These are phyloP conservation scores for Siniperca chuatsi DNA, from an alignment of 2,113 vertebrate genomes.

Conservation along the genomic window DNA sequence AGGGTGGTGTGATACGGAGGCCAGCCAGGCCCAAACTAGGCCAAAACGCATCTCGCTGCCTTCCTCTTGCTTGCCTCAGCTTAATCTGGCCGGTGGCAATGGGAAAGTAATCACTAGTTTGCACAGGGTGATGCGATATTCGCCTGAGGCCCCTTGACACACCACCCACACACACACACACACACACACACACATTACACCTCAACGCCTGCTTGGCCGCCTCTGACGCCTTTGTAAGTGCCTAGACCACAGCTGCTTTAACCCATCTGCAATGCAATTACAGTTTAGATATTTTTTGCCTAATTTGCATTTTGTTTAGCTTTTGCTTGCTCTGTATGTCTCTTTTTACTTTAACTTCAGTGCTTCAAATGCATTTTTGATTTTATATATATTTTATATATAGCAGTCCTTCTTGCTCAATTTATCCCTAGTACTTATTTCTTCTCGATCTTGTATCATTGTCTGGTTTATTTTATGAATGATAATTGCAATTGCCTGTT, in stretches of 20 bases:
- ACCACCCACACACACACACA: constrained; percentile 29
- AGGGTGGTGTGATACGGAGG: constrained; percentile 90
- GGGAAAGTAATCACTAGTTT: constrained; percentile 76
- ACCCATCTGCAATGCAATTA: constrained; percentile 20
- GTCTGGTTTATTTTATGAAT: neutral
- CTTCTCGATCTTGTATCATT: constrained; percentile 1
- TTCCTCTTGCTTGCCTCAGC: constrained; percentile 81
- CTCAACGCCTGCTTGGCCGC: constrained; percentile 33
- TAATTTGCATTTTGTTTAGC: neutral
- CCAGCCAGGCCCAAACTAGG: constrained; percentile 83
- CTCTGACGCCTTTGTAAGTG: constrained; percentile 68
- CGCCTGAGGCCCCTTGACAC: constrained; percentile 53
- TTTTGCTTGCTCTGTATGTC: neutral
- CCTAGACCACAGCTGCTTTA: constrained; percentile 46
- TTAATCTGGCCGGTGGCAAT: constrained; percentile 81
- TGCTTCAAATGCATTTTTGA: neutral
- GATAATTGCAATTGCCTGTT: neutral
- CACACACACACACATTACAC: constrained; percentile 40
- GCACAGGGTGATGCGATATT: constrained; percentile 79
- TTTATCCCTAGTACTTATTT: neutral
- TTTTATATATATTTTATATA: neutral
- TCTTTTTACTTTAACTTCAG: neutral
- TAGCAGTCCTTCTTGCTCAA: neutral
- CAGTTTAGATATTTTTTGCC: neutral
- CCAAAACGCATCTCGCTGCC: constrained; percentile 67